Evolutionary conservation across 2,113 vertebrate genomes (phyloP).

Genomic region (Ginglymostoma cirratum): DNA sequence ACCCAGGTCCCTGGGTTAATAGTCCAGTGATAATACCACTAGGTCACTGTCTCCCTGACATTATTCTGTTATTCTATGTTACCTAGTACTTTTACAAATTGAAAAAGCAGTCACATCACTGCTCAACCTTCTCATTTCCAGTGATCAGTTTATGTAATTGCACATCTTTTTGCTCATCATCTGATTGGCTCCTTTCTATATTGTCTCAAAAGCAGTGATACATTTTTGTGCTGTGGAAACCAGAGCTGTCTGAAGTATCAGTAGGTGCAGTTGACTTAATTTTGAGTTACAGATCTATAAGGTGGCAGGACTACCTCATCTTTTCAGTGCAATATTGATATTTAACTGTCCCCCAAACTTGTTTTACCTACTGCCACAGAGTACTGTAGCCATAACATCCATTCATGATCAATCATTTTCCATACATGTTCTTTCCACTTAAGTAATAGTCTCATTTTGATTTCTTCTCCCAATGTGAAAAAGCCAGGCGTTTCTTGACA

Average conservation of each 20-base stretch:
- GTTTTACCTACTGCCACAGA: background rate
- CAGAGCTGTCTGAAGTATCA: background rate
- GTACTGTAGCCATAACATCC: background rate
- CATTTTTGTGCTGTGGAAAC: background rate
- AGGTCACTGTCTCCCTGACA: no score
- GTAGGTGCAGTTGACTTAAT: background rate
- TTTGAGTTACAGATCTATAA: background rate
- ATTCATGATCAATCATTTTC: background rate
- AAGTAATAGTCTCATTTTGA: background rate
- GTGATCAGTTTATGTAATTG: background rate
- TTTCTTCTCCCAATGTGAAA: background rate
- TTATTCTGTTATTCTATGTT: background rate
- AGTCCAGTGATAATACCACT: no score
- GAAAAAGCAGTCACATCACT: background rate
- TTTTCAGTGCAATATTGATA: background rate
- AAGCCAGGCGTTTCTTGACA: background rate
- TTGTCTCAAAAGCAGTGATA: background rate
- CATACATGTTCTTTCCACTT: background rate
- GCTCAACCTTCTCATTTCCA: background rate
- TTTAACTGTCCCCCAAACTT: background rate
- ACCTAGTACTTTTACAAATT: background rate
- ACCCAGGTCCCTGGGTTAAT: no score
- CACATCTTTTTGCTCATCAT: background rate
- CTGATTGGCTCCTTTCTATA: background rate
- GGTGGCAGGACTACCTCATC: background rate